Evolutionary conservation across 2,113 vertebrate genomes (phyloP).

Genomic region (Dendropsophus ebraccatus): DNA sequence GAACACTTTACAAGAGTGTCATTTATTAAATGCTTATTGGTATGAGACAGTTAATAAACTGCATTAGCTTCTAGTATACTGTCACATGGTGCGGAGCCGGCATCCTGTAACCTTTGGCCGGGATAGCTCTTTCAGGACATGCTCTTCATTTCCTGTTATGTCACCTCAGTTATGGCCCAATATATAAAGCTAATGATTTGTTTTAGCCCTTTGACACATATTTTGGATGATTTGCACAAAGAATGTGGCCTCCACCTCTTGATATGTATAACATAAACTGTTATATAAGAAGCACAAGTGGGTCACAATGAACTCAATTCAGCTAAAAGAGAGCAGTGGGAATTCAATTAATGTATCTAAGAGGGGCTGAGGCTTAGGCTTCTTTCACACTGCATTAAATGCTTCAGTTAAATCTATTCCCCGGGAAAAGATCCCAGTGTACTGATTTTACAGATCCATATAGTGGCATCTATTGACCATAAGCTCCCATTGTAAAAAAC

Average conservation of each 20-base stretch:
- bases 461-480: too few species aligned
- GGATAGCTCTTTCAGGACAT: neutral
- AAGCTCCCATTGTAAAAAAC: too few species aligned
- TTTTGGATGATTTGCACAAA: neutral
- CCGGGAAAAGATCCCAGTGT: too few species aligned
- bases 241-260: neutral
- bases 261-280: neutral
- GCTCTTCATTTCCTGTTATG: neutral
- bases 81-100: neutral
- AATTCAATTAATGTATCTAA: neutral
- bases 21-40: neutral
- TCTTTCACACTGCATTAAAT: too few species aligned
- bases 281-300: neutral
- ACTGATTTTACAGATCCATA: too few species aligned
- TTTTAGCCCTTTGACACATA: neutral
- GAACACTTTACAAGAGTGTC: neutral
- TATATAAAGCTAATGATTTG: neutral
- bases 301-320: neutral
- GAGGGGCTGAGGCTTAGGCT: neutral
- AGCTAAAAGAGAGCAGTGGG: neutral
- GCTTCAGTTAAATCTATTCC: too few species aligned
- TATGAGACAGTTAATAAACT: neutral
- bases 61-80: neutral
- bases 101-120: neutral
- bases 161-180: neutral